Percentiles rank a stretch among this genome's conserved stretches.
Conservation (phyloP, 2,888 invertebrate genomes). For the Drosophila kokeensis region DNA sequence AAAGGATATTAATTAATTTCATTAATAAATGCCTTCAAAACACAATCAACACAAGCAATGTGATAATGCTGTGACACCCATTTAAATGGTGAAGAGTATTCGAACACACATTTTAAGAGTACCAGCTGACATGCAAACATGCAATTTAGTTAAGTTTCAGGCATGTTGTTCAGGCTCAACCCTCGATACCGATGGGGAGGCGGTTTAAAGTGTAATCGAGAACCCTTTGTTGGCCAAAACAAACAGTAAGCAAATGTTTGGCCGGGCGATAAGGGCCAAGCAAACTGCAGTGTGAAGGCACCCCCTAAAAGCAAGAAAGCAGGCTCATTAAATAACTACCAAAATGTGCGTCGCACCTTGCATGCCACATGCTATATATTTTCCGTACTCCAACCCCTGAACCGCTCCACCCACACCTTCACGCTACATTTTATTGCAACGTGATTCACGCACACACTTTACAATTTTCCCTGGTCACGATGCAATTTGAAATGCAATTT, state of each 20-base stretch:
- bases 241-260: constrained; percentile 55
- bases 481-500: constrained; percentile 76
- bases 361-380: constrained; percentile 33
- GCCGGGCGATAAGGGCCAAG: constrained; percentile 50
- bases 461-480: constrained; percentile 75
- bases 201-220: constrained; percentile 53
- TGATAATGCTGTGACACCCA: constrained; percentile 24
- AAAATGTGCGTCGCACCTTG: constrained; percentile 59
- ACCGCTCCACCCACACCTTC: background rate
- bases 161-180: constrained; percentile 29
- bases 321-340: constrained; percentile 67
- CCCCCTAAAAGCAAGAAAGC: constrained; percentile 9
- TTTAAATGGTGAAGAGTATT: constrained; percentile 33
- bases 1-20: background rate
- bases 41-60: constrained; percentile 3
- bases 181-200: constrained; percentile 20
- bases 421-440: constrained; percentile 45
- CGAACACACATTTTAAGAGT: constrained; percentile 32
- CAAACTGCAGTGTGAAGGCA: constrained; percentile 49
- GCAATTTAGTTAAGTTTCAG: constrained; percentile 56
- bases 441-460: constrained; percentile 59
- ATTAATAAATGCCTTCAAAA: background rate
- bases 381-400: constrained; percentile 6
- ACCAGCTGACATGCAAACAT: constrained; percentile 64
- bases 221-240: constrained; percentile 62